Percentiles rank a stretch among this genome's conserved stretches.
Evolutionary conservation across 2,113 vertebrate genomes (phyloP).

Genomic region (Arothron firmamentum): DNA sequence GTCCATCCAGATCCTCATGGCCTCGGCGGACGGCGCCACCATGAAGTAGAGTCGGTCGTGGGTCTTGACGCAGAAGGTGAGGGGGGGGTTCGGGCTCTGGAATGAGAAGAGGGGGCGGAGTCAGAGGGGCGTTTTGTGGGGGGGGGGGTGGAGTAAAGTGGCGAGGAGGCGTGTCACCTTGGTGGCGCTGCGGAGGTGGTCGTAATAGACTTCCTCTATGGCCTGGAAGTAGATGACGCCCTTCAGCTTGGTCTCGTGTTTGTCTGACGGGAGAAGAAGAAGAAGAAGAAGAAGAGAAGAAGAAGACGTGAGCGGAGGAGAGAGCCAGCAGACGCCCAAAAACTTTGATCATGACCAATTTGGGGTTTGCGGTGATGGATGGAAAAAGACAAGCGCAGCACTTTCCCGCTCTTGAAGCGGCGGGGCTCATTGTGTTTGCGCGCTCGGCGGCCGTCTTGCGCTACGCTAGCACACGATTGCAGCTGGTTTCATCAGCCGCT

Average conservation of each 20-base stretch:
- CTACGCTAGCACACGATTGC: conserved; percentile 68
- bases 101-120: background rate
- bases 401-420: conserved; percentile 48
- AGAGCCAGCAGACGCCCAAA: background rate
- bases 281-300: background rate
- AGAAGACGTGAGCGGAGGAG: background rate
- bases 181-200: conserved; percentile 92
- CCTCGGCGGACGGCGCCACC: conserved; percentile 91
- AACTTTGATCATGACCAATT: conserved; percentile 56
- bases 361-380: conserved; percentile 52
- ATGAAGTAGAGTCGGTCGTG: conserved; percentile 95
- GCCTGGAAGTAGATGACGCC: conserved; percentile 99
- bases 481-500: conserved; percentile 79
- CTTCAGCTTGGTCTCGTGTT: conserved; percentile 94
- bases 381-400: conserved; percentile 66
- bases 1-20: conserved; percentile 99
- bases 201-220: conserved; percentile 96
- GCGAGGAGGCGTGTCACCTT: conserved; percentile 75
- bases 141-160: background rate
- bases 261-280: conserved; percentile 78
- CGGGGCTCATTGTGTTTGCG: conserved; percentile 59
- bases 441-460: conserved; percentile 65
- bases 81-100: conserved; percentile 89
- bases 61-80: conserved; percentile 98
- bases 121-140: conserved; percentile 12